Evolutionary conservation across 1,140 invertebrate species (phyloP), one percentile per base, ranked within the genome.

Genomic region (Chironomus striatipennis): DNA sequence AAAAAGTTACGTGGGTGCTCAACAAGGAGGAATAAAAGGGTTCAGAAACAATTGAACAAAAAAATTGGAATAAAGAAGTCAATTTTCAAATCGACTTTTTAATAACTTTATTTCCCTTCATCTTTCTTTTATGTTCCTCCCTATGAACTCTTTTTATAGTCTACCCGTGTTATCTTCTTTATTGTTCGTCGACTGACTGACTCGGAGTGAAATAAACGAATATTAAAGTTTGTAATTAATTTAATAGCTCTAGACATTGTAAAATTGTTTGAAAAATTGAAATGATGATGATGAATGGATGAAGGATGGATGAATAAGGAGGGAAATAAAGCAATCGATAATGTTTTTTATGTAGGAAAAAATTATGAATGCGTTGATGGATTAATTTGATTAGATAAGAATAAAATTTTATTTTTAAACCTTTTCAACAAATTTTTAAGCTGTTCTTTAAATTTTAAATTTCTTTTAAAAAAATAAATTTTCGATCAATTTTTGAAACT

Each of bases 151-250:
- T 5, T 57, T 57, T 57, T 57, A 57, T 57, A n/a, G 24, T 34
- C 47, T 57, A n/a, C 12, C 47, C 12, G 12, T 57, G 10, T 57
- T 57, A 57, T 57, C 47, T 57, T 57, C 47, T 57, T 34, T 34
- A 57, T 57, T 57, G 12, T n/a, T 57, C n/a, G 15, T 5, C 12
- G 47, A 15, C 5, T 57, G 47, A 57, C 47, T 57, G 47, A 57
- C 4, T 57, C 5, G 12, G 47, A n/a, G 24, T 34, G 12, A 57
- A 57, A n/a, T n/a, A n/a, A 57, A 57, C 10, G 9, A 12, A 57
- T 57, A 57, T 57, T 57, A 57, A n/a, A 57, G 47, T 57, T 57
- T 57, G 47, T 57, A 57, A 57, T 57, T 57, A 57, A 57, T 57
- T 57, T 57, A 57, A 57, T 57, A 57, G 47, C 47, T 57, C 47